Percentiles rank a stretch among this genome's conserved stretches.
Conservation (phyloP, 2,113 vertebrate genomes). For the Rana temporaria region DNA sequence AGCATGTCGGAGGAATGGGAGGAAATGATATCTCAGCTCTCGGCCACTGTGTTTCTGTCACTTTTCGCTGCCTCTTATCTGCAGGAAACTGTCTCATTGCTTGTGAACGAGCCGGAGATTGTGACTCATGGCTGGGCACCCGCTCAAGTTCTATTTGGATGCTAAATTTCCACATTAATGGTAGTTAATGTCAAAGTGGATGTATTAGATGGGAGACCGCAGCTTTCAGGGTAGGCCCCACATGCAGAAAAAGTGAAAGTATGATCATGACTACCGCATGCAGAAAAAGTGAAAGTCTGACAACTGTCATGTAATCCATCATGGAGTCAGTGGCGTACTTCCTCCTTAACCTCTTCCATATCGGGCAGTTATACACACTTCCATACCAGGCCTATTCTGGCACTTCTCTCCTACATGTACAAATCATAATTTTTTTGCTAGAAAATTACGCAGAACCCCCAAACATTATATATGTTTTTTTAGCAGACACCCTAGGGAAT, state of each 20-base stretch:
- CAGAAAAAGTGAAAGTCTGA: too few relatives aligned
- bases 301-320: too few relatives aligned
- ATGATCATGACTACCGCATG: not conserved
- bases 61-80: slow-evolving; percentile 81
- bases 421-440: too few relatives aligned
- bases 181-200: slow-evolving; percentile 52
- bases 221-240: not conserved
- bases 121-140: slow-evolving; percentile 75
- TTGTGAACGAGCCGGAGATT: slow-evolving; percentile 71
- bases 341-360: too few relatives aligned
- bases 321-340: too few relatives aligned
- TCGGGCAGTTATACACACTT: too few relatives aligned
- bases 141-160: slow-evolving; percentile 62
- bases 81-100: slow-evolving; percentile 81
- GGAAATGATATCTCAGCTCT: slow-evolving; percentile 71
- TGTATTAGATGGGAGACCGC: not conserved
- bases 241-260: not conserved
- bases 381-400: too few relatives aligned
- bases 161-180: slow-evolving; percentile 65
- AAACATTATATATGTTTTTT: too few relatives aligned
- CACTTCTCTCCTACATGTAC: too few relatives aligned
- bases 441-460: too few relatives aligned
- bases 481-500: too few relatives aligned
- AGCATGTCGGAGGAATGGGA: slow-evolving; percentile 67
- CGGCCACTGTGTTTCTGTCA: slow-evolving; percentile 59